These are phyloP conservation scores for Amphiprion clarkii DNA, from an alignment of 2,797 vertebrate genomes.

Conservation along the genomic window DNA sequence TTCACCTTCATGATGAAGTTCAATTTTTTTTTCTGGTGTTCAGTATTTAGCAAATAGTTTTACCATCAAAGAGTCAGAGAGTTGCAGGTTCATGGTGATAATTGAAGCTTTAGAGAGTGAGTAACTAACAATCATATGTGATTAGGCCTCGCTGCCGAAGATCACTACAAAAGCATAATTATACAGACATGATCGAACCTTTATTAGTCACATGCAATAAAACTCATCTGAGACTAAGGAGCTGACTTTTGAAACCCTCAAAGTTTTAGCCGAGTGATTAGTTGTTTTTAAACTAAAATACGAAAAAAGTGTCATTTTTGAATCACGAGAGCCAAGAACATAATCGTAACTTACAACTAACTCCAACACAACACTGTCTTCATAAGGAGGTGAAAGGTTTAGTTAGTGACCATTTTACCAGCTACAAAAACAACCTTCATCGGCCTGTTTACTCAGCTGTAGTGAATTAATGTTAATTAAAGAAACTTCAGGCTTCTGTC, in stretches of 20 bases:
- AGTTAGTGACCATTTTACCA: background rate
- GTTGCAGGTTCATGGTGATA: conserved; percentile 36
- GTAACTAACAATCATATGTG: conserved; percentile 39
- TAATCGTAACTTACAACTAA: background rate
- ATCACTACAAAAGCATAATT: conserved; percentile 33
- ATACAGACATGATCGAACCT: conserved; percentile 8
- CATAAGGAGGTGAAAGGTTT: background rate
- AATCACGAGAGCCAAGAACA: background rate
- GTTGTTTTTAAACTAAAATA: background rate
- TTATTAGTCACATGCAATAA: background rate
- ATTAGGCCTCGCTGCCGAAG: conserved; percentile 30
- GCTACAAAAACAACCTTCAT: no score
- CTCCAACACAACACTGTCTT: background rate
- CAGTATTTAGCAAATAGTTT: conserved; percentile 40
- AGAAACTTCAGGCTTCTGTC: no score
- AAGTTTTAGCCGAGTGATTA: background rate
- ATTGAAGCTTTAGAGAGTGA: conserved; percentile 45
- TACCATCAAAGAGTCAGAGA: conserved; percentile 31
- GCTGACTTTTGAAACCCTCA: background rate
- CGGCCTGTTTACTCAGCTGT: no score
- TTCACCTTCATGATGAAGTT: conserved; percentile 66
- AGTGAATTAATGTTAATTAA: no score
- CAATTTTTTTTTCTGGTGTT: conserved; percentile 20
- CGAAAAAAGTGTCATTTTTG: no score
- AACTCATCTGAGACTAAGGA: background rate